Evolutionary conservation across 2,888 invertebrate genomes (phyloP).

Genomic region (Pandemis corylana): DNA sequence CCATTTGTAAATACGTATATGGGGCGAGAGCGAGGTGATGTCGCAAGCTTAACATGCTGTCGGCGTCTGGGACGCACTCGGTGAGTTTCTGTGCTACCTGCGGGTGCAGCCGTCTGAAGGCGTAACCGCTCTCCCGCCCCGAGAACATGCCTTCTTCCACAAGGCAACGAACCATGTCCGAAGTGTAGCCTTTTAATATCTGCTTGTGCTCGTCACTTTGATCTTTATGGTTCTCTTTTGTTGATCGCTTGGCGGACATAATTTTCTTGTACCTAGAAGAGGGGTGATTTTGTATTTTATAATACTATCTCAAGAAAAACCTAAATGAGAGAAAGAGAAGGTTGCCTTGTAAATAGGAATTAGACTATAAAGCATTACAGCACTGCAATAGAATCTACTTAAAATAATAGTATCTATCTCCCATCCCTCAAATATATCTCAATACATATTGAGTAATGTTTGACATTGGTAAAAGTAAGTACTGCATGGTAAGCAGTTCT

Average conservation of each 20-base stretch:
- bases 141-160: slow-evolving; percentile 63
- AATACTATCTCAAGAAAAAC: too few relatives aligned
- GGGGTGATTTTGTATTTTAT: neutral
- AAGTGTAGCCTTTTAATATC: slow-evolving; percentile 60
- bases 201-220: slow-evolving; percentile 55
- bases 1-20: slow-evolving; percentile 62
- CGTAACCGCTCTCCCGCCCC: slow-evolving; percentile 57
- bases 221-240: slow-evolving; percentile 51
- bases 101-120: slow-evolving; percentile 66
- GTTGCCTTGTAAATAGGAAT: too few relatives aligned
- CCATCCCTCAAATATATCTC: too few relatives aligned
- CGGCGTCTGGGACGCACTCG: slow-evolving; percentile 62
- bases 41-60: slow-evolving; percentile 64
- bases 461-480: too few relatives aligned
- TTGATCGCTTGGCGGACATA: slow-evolving; percentile 54
- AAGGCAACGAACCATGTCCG: slow-evolving; percentile 71
- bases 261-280: slow-evolving; percentile 69
- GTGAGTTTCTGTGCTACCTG: slow-evolving; percentile 63
- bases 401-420: too few relatives aligned
- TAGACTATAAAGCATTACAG: too few relatives aligned
- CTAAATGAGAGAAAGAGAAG: too few relatives aligned
- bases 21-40: slow-evolving; percentile 73
- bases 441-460: too few relatives aligned
- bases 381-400: too few relatives aligned
- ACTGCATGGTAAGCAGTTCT: too few relatives aligned